phyloP scores from a whole-genome alignment of 1,140 invertebrate genomes.

The Asobara japonica region DNA sequence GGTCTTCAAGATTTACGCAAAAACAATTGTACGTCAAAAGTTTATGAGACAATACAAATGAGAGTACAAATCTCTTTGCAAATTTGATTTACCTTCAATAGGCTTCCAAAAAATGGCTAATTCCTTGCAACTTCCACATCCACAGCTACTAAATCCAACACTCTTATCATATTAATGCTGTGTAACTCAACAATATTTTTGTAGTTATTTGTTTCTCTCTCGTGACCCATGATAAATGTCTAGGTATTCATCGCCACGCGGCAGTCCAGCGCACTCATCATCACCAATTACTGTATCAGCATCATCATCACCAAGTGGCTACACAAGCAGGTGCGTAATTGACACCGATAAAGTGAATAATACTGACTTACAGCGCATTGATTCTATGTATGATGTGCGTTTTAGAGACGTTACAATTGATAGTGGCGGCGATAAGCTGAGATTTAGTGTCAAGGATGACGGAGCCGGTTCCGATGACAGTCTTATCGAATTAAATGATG shows the following conservation, averaged over 20 bases:
- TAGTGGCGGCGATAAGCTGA: background rate
- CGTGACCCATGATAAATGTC: background rate
- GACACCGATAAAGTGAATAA: slow-evolving; percentile 55
- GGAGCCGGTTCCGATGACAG: background rate
- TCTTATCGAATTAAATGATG: background rate
- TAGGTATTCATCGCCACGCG: slow-evolving; percentile 63
- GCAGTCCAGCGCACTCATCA: slow-evolving; percentile 62
- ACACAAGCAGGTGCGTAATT: slow-evolving; percentile 68
- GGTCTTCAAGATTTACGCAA: too few species aligned
- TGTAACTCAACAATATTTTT: background rate
- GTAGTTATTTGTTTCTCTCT: background rate
- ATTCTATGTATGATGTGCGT: slow-evolving; percentile 59
- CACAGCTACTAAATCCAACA: too few species aligned
- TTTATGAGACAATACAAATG: too few species aligned
- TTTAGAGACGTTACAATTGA: slow-evolving; percentile 53
- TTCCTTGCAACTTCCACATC: too few species aligned
- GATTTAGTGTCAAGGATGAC: background rate
- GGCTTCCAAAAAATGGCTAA: too few species aligned
- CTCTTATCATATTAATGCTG: too few species aligned
- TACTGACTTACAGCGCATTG: slow-evolving; percentile 62
- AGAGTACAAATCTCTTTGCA: too few species aligned
- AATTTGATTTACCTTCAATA: too few species aligned
- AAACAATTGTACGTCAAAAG: too few species aligned
- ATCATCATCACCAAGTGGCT: slow-evolving; percentile 55
- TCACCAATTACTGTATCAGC: slow-evolving; percentile 47